Base-by-base conservation (phyloP, 2,113 vertebrate species). In the Diglossa brunneiventris region DNA sequence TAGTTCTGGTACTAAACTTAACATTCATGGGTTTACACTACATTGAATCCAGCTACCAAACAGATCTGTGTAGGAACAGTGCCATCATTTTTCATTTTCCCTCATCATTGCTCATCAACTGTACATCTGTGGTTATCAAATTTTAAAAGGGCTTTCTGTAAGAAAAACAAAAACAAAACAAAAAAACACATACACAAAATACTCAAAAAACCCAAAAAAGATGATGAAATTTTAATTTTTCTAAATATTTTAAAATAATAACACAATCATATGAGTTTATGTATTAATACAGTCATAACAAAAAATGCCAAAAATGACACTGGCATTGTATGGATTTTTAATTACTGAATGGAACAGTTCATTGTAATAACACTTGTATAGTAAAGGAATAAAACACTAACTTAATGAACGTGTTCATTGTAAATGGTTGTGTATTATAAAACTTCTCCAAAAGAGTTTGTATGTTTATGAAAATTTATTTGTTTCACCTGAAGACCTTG, bases 81-180 rank as follows among this genome's bases (percentile, higher is more conserved):
- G 97, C 95, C 89, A 73, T 97, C 61, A 13, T 92, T 91, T 94
- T 92, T 94, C 62, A 69, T 97, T 95, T 94, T 96, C 61, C 79
- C 49, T 93, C 78, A 44, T 92, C 80, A 49, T 95, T 9, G 41
- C 70, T 94, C 83, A 84, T 94, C 84, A 95, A 85, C 87, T 94
- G 20, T 96, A 94, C 83, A 67, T 92, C 80, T 93, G 83, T 94
- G 96, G 90, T 90, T 96, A 89, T 94, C 82, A 92, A 69, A 91
- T 96, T 97, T 98, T 97, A 87, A 97, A 98, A 99, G 98, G 98
- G 98, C 98, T 99, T 98, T 98, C 97, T 98, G 98, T 98, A 97
- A 96, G 87, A 97, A 93, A 95, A 96, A 93, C 14, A 84, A 93
- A 94, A 80, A 56, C 11, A 42, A 73, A 82, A 87, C 24, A 85